phyloP scores from a whole-genome alignment of 2,113 vertebrate species.

The Raphicerus campestris region DNA sequence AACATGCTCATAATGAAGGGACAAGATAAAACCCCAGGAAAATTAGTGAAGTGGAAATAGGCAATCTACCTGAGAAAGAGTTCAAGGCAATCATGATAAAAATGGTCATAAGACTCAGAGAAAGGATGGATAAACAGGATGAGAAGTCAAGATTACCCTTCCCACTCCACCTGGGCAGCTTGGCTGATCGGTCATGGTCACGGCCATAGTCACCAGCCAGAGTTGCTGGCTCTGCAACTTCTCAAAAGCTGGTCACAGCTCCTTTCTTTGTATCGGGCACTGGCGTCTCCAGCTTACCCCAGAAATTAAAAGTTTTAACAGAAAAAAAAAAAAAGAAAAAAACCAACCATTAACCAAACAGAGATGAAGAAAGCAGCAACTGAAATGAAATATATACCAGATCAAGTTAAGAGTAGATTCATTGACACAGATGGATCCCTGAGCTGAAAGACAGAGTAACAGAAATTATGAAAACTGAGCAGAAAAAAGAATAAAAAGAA shows the following conservation, averaged over 20 bases:
- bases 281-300: not conserved
- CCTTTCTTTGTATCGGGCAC: not conserved
- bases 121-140: not conserved
- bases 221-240: not conserved
- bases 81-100: not conserved
- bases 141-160: not conserved
- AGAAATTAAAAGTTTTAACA: not conserved
- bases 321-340: not conserved
- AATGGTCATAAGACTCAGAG: not conserved
- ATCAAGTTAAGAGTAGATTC: not conserved
- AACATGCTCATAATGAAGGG: not conserved
- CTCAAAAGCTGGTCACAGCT: not conserved
- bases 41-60: not conserved
- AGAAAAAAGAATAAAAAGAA: not conserved
- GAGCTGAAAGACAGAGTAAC: not conserved
- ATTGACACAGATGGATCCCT: not conserved
- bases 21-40: not conserved
- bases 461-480: not conserved
- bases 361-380: not conserved
- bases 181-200: not conserved
- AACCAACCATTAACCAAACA: not conserved
- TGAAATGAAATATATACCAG: not conserved
- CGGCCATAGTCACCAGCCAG: not conserved
- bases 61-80: not conserved
- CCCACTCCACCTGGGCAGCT: not conserved